Conservation (phyloP, 2,888 invertebrate genomes). For the Pterostichus madidus region DNA sequence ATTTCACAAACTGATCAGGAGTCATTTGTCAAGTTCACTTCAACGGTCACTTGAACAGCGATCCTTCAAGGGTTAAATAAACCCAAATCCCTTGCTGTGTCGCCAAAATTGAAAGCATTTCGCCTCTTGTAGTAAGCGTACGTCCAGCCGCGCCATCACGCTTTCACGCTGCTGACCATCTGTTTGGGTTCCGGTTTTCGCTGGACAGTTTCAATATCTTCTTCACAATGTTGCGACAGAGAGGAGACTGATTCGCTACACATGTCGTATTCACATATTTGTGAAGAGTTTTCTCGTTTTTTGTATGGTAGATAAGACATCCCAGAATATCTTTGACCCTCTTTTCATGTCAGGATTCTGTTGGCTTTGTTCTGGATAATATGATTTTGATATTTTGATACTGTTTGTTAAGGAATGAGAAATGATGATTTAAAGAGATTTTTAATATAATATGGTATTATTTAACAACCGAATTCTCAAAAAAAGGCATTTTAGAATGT, state of each 20-base stretch:
- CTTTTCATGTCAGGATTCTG: not conserved
- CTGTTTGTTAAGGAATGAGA: too few species aligned
- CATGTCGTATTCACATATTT: not conserved
- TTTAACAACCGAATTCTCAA: too few species aligned
- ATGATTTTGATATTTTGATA: too few species aligned
- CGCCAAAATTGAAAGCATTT: not conserved
- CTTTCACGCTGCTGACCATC: not conserved
- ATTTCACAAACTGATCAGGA: not conserved
- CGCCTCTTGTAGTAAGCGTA: not conserved
- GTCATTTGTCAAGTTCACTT: not conserved
- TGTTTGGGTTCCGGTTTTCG: not conserved
- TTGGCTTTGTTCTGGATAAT: conserved; percentile 16
- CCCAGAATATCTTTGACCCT: not conserved
- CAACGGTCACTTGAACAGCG: not conserved
- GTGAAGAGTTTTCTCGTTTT: not conserved
- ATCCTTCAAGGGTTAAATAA: conserved; percentile 7
- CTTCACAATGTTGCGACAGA: not conserved
- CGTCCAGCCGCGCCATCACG: not conserved
- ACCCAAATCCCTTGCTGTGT: not conserved
- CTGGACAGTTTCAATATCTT: conserved; percentile 14
- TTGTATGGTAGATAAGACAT: not conserved
- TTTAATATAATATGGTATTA: too few species aligned
- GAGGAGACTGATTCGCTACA: not conserved
- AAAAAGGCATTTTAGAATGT: too few species aligned
- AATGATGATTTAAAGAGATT: too few species aligned